These are phyloP conservation scores for Melanotus villosus DNA, from an alignment of 2,888 invertebrate species.

Conservation along the genomic window DNA sequence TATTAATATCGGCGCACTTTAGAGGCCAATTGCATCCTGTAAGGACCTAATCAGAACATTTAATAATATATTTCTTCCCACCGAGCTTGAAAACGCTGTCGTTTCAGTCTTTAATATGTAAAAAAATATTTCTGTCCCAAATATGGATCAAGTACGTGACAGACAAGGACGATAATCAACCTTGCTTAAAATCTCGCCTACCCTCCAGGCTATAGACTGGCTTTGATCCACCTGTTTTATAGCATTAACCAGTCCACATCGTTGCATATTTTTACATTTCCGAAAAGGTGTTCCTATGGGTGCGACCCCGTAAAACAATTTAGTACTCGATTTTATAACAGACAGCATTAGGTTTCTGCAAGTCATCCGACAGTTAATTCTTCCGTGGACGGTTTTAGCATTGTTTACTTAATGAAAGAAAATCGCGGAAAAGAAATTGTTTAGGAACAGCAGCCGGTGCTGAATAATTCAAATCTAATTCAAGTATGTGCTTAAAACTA, in stretches of 20 bases:
- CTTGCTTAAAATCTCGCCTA: slow-evolving; percentile 20
- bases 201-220: slow-evolving; percentile 9
- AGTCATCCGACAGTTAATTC: slow-evolving; percentile 17
- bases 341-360: slow-evolving; percentile 6
- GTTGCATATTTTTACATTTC: slow-evolving; percentile 18
- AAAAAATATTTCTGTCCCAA: too few relatives aligned
- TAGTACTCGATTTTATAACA: background rate
- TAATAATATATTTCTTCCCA: too few relatives aligned
- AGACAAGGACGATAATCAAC: slow-evolving; percentile 10
- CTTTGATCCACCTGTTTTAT: slow-evolving; percentile 19
- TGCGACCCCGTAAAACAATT: slow-evolving; percentile 3
- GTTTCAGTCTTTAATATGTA: too few relatives aligned
- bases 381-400: background rate
- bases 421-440: too few relatives aligned
- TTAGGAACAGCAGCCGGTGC: too few relatives aligned
- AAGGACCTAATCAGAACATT: too few relatives aligned
- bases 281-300: slow-evolving; percentile 15
- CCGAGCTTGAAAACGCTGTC: too few relatives aligned
- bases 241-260: slow-evolving; percentile 1
- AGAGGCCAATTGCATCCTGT: too few relatives aligned
- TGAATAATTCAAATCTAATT: too few relatives aligned
- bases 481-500: too few relatives aligned
- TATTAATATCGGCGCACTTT: too few relatives aligned
- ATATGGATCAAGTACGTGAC: slow-evolving; percentile 2
- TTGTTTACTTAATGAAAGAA: background rate